Evolutionary conservation across 53 echinoderm and acorn worm genomes (phyloP).

Genomic region (Hippasteria phrygiana): DNA sequence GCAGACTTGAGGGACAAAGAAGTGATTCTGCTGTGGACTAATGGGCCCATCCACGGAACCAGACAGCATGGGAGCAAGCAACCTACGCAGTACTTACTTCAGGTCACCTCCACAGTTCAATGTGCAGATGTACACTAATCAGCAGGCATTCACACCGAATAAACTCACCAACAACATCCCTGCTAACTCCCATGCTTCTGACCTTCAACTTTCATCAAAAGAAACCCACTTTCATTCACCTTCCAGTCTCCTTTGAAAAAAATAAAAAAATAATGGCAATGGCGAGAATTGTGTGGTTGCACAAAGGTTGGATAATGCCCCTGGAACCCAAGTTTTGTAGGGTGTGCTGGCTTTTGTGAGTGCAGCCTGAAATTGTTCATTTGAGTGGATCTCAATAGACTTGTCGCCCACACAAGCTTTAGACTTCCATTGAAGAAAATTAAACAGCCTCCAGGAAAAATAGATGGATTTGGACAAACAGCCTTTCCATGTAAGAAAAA

Average conservation of each 20-base stretch:
- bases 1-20: background rate
- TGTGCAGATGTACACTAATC: background rate
- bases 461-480: background rate
- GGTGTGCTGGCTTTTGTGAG: conserved; percentile 7
- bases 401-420: conserved; percentile 7
- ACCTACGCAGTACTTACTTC: background rate
- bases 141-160: background rate
- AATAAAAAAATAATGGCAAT: background rate
- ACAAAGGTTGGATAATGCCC: conserved; percentile 4
- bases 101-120: background rate
- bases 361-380: background rate
- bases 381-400: background rate
- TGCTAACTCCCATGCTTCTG: background rate
- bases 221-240: background rate
- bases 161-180: background rate
- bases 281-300: background rate
- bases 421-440: background rate
- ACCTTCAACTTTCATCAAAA: conserved; percentile 2
- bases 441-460: background rate
- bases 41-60: background rate
- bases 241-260: conserved; percentile 1
- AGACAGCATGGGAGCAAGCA: background rate
- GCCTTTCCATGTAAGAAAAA: background rate
- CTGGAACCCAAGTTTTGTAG: background rate
- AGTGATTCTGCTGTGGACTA: background rate